Base-by-base conservation (phyloP, 92 coral and sea anemone genomes). In the Palythoa grandiflora region DNA sequence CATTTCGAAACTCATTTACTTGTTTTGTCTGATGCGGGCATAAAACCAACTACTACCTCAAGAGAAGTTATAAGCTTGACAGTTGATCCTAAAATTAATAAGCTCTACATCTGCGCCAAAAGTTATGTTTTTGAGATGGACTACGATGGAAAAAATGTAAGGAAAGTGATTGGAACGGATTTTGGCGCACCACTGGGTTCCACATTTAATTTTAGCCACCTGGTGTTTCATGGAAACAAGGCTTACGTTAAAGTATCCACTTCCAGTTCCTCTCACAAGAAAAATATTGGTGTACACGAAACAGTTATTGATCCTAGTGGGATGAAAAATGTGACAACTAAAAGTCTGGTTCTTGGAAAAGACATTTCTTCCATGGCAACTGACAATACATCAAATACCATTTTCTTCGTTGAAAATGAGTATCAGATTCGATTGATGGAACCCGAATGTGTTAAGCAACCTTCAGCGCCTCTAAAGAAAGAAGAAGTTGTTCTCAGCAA, bases 81-180 rank as follows among this genome's bases (percentile, higher is more conserved):
- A 38, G 68, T 77, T 10, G 83, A 77, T 53, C n/a, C 20, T 0
- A 36, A 17, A 47, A 53, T 1, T 21, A 35, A 77, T 6, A 77
- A 77, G 1, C 68, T 77, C 8, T 77, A 77, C 66, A 52, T 77
- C 39, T 65, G 83, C 2, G 83, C 68, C 6, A 21, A 10, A 36
- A 35, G 14, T 19, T 77, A 52, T 8, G 28, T 77, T 3, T 77
- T 77, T 28, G 83, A 77, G 83, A 54, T 77, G 47, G n/a, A 77
- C 66, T 77, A 51, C 35, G 17, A 12, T 11, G 83, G 83, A 35
- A 77, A 57, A 55, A 21, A 54, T 1, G 83, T 53, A 13, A 52
- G 66, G 14, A 77, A 77, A 5, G 83, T 38, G 19, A 35, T 70
- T 70, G 40, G 44, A 70, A 14, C 12, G 2, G 37, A 28, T 35